These are phyloP conservation scores for Sycophila texana DNA, from an alignment of 2,888 invertebrate species.

Conservation along the genomic window DNA sequence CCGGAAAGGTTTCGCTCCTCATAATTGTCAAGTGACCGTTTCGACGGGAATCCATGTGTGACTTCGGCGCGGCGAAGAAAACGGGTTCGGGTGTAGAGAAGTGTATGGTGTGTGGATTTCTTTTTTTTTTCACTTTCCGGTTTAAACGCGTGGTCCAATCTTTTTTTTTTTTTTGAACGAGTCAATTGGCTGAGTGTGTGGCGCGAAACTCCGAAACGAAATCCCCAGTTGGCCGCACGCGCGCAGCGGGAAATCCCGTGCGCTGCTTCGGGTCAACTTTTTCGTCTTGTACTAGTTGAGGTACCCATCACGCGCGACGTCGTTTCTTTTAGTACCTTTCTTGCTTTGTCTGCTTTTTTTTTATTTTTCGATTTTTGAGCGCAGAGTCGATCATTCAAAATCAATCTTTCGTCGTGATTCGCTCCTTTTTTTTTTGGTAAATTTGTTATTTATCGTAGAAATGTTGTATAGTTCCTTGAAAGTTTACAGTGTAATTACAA, in stretches of 20 bases:
- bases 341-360: background rate
- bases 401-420: no score
- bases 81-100: background rate
- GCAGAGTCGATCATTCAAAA: no score
- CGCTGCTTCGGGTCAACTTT: background rate
- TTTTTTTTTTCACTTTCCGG: no score
- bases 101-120: background rate
- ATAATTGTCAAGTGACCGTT: background rate
- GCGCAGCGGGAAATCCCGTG: conserved; percentile 35
- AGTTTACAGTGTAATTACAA: no score
- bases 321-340: conserved; percentile 42
- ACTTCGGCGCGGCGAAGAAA: conserved; percentile 15
- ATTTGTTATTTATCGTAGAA: no score
- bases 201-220: background rate
- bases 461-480: no score
- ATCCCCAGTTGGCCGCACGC: background rate
- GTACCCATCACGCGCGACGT: conserved; percentile 24
- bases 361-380: background rate
- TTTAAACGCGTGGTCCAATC: background rate
- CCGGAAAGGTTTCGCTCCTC: conserved; percentile 19
- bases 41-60: background rate
- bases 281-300: conserved; percentile 39
- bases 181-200: conserved; percentile 17
- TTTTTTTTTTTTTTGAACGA: background rate
- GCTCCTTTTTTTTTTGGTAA: no score